Base-by-base conservation (phyloP, 1,140 invertebrate genomes). In the Drosophila carrolli region DNA sequence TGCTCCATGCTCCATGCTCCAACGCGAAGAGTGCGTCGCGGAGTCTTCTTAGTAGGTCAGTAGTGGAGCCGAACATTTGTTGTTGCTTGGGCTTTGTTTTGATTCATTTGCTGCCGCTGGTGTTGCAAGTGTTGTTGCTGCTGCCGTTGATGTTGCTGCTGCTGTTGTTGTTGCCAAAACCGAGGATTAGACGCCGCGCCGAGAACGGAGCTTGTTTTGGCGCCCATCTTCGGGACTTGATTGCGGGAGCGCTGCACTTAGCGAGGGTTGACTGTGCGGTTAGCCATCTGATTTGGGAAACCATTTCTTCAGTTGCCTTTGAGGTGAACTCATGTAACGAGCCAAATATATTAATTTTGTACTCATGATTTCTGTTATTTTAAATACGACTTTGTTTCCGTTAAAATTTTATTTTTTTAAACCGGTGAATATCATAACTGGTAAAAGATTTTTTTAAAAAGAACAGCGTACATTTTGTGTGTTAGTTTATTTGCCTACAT, bases 31-130 rank as follows among this genome's bases (percentile, higher is more conserved):
- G 83, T 61, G 67, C 67, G 67, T 65, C 78, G 41, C 73, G 70
- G 19, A 38, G 73, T 23, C 44, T 47, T 29, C 68, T 91, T 91
- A 91, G 89, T 91, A 90, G 89, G 89, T 91, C 89, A 91, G 89
- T 91, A 86, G 89, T 91, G 89, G 89, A 80, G 78, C 76, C 77
- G 53, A 67, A 50, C 48, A 62, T 78, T 68, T 78, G 66, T 84
- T 89, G 85, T 65, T 70, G 70, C 68, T 75, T 47, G 53, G 67
- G 48, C 71, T 78, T 78, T 78, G 68, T 80, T 80, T 80, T 78
- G 75, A 78, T 73, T 80, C 76, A 80, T 80, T 62, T 89, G 75
- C 53, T 66, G 60, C 48, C 67, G 75, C 50, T 38, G 59, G 32
- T 44, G 66, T 41, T 54, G 56, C 46, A 51, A 38, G 27, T 66